These are phyloP conservation scores for Aix galericulata DNA, from an alignment of 2,113 vertebrate genomes.

Conservation along the genomic window DNA sequence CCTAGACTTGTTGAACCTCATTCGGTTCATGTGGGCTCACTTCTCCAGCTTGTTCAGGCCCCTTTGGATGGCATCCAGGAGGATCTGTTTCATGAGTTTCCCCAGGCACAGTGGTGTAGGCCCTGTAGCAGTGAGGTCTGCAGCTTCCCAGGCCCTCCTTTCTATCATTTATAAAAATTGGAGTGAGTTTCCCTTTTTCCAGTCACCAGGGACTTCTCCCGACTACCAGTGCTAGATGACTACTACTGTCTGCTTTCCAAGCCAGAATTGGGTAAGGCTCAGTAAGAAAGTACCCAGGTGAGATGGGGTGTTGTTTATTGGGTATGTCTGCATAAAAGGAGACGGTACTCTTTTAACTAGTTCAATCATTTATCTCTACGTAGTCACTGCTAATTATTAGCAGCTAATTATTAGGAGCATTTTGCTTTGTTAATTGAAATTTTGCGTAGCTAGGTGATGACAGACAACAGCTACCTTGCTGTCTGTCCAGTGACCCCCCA, in stretches of 20 bases:
- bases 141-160: too few relatives aligned
- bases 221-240: background rate
- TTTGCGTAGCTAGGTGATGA: background rate
- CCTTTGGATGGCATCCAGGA: too few relatives aligned
- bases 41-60: too few relatives aligned
- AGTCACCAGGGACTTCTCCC: too few relatives aligned
- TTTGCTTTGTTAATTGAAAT: background rate
- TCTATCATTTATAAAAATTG: too few relatives aligned
- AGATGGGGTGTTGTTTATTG: background rate
- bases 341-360: background rate
- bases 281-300: background rate
- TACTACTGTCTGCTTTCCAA: background rate
- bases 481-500: background rate
- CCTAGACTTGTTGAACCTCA: too few relatives aligned
- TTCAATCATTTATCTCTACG: background rate
- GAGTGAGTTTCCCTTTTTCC: too few relatives aligned
- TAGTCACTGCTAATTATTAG: background rate
- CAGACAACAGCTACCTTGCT: background rate
- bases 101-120: too few relatives aligned
- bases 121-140: too few relatives aligned
- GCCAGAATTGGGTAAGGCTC: background rate
- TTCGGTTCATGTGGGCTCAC: too few relatives aligned
- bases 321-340: background rate
- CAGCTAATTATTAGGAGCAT: background rate
- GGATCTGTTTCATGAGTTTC: too few relatives aligned